Evolutionary conservation across 2,888 invertebrate species (phyloP).

Genomic region (Peribatodes rhomboidaria): DNA sequence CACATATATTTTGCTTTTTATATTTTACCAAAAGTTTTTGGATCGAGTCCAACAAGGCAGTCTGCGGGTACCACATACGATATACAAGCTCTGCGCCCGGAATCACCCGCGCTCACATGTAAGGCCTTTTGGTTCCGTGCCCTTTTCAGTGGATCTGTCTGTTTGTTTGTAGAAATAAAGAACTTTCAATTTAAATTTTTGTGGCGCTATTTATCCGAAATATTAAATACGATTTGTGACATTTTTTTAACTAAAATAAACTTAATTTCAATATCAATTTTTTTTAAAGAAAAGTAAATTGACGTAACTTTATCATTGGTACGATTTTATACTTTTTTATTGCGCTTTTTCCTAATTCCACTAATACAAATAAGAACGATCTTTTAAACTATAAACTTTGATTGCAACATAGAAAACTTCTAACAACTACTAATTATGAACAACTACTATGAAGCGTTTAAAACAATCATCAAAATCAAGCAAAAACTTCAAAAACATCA

Average conservation of each 20-base stretch:
- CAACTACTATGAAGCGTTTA: background rate
- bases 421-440: background rate
- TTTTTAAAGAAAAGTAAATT: background rate
- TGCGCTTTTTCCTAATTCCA: background rate
- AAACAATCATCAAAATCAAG: slow-evolving; percentile 9
- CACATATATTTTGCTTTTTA: slow-evolving; percentile 84
- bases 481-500: slow-evolving; percentile 4
- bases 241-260: background rate
- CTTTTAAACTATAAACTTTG: slow-evolving; percentile 6
- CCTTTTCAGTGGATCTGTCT: slow-evolving; percentile 64
- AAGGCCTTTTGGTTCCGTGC: slow-evolving; percentile 66
- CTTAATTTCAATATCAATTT: background rate
- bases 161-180: background rate
- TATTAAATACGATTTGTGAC: background rate
- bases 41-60: slow-evolving; percentile 80
- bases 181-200: too few species aligned
- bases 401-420: slow-evolving; percentile 7
- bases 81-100: slow-evolving; percentile 70
- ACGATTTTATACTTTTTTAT: background rate
- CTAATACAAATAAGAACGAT: background rate
- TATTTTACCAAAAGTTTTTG: slow-evolving; percentile 79
- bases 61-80: slow-evolving; percentile 68
- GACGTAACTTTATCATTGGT: background rate
- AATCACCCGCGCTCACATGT: slow-evolving; percentile 64
- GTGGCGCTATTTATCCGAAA: background rate